A percentile compares a stretch with the other conserved stretches of the same genome.
These are phyloP conservation scores for Petrocephalus schoutedeni DNA, from an alignment of 2,797 vertebrate species.

Conservation along the genomic window DNA sequence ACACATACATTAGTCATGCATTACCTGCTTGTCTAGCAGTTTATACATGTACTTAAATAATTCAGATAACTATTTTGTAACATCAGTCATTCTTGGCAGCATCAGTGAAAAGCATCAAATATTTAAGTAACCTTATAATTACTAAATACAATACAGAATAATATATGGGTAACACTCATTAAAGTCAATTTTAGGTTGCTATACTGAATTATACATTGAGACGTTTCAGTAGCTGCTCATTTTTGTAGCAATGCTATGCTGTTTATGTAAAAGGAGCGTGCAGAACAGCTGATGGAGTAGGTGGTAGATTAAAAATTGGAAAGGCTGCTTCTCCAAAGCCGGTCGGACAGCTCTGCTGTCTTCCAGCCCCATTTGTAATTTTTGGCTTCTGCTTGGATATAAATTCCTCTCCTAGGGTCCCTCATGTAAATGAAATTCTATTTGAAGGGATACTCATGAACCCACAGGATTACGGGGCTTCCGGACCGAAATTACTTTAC, in stretches of 20 bases:
- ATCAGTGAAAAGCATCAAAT: not conserved
- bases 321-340: not conserved
- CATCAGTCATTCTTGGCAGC: not conserved
- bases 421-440: not conserved
- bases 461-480: not conserved
- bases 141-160: not conserved
- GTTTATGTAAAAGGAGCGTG: not conserved
- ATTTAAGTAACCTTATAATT: constrained; percentile 9
- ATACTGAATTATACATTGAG: not conserved
- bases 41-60: not conserved
- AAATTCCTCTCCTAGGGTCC: not conserved
- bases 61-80: not conserved
- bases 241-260: not conserved
- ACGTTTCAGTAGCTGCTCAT: not conserved
- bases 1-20: not conserved
- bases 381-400: not conserved
- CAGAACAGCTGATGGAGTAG: constrained; percentile 5
- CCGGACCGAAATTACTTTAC: not conserved
- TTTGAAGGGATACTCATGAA: constrained; percentile 7
- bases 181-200: not conserved
- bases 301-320: not conserved
- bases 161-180: not conserved
- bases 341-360: not conserved
- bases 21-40: not conserved
- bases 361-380: constrained; percentile 6